Percentiles rank a stretch among this genome's conserved stretches.
phyloP scores from a whole-genome alignment of 2,797 vertebrate genomes.

The Alcedo quadribrachys region DNA sequence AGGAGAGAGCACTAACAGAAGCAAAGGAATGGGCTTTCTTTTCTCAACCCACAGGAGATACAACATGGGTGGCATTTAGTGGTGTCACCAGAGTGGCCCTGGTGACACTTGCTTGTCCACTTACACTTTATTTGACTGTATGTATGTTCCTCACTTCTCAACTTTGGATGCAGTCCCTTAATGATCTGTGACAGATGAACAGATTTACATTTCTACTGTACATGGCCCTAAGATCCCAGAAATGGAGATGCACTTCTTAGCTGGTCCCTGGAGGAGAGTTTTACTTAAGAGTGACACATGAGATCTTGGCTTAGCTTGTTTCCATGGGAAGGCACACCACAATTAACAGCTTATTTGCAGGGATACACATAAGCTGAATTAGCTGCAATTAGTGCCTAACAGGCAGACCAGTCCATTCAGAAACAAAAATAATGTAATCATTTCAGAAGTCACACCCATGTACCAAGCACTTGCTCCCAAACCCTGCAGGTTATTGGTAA shows the following conservation, averaged over 20 bases:
- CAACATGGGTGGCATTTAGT: neutral
- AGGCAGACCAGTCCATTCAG: neutral
- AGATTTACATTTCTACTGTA: neutral
- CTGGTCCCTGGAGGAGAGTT: neutral
- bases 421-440: neutral
- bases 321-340: neutral
- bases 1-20: neutral
- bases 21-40: neutral
- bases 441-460: neutral
- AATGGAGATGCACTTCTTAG: neutral
- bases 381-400: conserved; percentile 14
- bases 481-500: accelerated
- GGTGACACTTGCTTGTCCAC: neutral
- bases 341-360: neutral
- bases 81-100: neutral
- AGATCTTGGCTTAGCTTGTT: conserved; percentile 1
- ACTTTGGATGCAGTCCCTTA: neutral
- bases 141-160: neutral
- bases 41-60: neutral
- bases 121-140: neutral
- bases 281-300: neutral
- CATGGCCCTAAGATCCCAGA: neutral
- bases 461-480: neutral
- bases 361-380: conserved; percentile 3
- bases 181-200: neutral